Percentiles rank a stretch among this genome's conserved stretches.
Conservation (phyloP, 2,797 vertebrate genomes). For the Alosa sapidissima region DNA sequence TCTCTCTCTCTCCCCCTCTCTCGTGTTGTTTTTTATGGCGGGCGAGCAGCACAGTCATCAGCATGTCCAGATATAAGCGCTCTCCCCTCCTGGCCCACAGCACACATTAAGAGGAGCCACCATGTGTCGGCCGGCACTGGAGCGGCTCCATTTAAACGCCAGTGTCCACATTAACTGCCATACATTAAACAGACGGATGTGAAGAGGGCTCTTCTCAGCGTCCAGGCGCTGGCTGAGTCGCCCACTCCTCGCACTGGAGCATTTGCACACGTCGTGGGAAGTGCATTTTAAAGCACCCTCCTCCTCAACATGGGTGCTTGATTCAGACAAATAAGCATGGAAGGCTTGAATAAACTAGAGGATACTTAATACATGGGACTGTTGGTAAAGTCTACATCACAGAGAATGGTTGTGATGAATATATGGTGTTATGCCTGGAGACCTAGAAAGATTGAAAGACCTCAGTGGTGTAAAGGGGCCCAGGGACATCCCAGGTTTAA, state of each 20-base stretch:
- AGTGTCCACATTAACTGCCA: constrained; percentile 8
- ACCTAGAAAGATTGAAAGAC: too few relatives aligned
- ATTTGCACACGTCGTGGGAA: neutral
- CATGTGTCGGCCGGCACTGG: too few relatives aligned
- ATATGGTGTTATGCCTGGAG: neutral
- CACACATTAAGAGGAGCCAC: too few relatives aligned
- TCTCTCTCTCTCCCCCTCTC: constrained; percentile 33
- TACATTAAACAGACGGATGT: neutral
- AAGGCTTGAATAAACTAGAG: neutral
- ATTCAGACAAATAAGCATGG: neutral
- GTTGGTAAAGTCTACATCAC: neutral
- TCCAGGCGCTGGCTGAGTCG: neutral
- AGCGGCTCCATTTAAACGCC: neutral
- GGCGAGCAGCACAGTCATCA: too few relatives aligned
- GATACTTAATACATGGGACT: neutral
- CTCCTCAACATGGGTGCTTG: neutral
- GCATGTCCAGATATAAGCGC: too few relatives aligned
- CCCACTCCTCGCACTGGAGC: neutral
- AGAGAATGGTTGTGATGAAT: neutral
- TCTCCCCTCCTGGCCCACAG: too few relatives aligned
- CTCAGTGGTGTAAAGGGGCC: too few relatives aligned
- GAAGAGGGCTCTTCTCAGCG: neutral
- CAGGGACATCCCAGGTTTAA: neutral
- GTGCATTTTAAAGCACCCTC: neutral
- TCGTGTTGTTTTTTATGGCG: too few relatives aligned